A percentile compares a stretch with the other conserved stretches of the same genome.
These are phyloP conservation scores for Fulmarus glacialis DNA, from an alignment of 2,113 vertebrate species.

Conservation along the genomic window DNA sequence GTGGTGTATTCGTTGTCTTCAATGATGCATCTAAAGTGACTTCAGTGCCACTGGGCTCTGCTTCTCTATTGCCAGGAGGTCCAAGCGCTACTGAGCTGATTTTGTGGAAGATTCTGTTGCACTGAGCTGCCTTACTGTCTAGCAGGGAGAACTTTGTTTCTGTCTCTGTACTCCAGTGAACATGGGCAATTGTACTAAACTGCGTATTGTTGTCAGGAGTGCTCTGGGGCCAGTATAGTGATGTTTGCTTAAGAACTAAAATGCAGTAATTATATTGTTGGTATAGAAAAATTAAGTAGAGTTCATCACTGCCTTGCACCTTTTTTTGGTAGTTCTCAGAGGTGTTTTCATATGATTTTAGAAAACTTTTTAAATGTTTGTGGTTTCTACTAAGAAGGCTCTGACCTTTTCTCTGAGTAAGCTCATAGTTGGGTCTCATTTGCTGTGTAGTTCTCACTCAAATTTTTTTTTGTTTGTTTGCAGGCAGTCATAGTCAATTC, in stretches of 20 bases:
- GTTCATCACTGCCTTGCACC: background rate
- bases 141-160: background rate
- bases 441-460: background rate
- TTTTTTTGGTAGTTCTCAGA: background rate
- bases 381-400: background rate
- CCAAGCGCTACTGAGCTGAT: background rate
- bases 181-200: background rate
- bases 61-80: background rate
- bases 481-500: background rate
- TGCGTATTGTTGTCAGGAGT: fast-evolving
- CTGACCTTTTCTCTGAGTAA: background rate
- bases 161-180: background rate
- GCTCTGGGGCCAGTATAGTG: background rate
- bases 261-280: background rate
- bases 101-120: background rate
- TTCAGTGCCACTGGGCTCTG: background rate
- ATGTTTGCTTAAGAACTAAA: background rate
- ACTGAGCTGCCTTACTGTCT: background rate
- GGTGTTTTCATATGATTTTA: background rate
- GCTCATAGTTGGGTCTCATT: background rate
- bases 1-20: background rate
- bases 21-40: background rate
- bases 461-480: background rate
- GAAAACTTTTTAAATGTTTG: background rate
- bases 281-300: background rate